Conservation (phyloP, 2,797 vertebrate genomes). For the Salarias fasciatus region DNA sequence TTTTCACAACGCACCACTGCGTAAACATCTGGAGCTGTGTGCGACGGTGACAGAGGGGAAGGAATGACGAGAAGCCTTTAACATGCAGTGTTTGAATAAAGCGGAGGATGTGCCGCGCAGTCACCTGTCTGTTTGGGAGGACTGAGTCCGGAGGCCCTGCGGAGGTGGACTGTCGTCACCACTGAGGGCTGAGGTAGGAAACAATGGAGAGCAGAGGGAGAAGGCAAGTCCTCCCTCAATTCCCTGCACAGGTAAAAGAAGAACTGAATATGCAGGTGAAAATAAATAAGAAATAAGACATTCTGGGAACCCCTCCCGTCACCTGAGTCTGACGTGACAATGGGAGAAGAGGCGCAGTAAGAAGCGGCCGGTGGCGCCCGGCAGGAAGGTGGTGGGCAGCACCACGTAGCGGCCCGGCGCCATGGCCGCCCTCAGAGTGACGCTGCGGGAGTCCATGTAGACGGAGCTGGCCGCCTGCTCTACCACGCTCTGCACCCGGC, state of each 20-base stretch:
- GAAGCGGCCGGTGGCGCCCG: constrained; percentile 78
- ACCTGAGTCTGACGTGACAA: constrained; percentile 78
- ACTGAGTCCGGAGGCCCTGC: constrained; percentile 76
- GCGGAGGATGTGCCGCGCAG: neutral
- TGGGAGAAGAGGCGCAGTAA: constrained; percentile 84
- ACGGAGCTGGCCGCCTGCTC: constrained; percentile 84
- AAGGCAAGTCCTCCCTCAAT: constrained; percentile 76
- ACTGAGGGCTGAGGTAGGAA: constrained; percentile 72
- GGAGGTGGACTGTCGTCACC: constrained; percentile 84
- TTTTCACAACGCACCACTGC: constrained; percentile 81
- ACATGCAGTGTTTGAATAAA: too few species aligned
- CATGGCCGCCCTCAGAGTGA: constrained; percentile 79
- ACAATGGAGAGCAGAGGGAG: constrained; percentile 75
- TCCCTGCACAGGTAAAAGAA: constrained; percentile 69
- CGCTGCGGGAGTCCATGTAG: constrained; percentile 87
- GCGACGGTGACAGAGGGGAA: neutral
- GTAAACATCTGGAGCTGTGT: constrained; percentile 81
- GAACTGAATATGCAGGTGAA: too few species aligned
- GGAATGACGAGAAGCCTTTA: neutral
- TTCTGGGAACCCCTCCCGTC: neutral
- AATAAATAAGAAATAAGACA: too few species aligned
- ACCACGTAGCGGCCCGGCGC: constrained; percentile 79
- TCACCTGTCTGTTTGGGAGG: constrained; percentile 75
- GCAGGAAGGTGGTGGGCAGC: constrained; percentile 86
- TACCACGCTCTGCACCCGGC: constrained; percentile 80